Conservation (phyloP, 2,113 vertebrate genomes). For the Salvelinus fontinalis region DNA sequence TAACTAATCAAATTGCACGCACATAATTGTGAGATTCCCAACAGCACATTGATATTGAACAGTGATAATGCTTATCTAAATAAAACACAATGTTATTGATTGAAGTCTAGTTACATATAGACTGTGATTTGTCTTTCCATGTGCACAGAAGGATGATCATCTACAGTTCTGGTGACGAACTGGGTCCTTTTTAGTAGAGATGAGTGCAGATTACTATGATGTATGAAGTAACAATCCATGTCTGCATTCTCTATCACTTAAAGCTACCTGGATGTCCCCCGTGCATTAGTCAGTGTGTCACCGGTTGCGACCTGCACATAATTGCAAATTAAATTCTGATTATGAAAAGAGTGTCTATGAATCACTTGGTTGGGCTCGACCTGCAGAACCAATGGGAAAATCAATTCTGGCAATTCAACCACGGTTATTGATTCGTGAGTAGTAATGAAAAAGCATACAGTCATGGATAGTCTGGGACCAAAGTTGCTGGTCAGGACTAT, state of each 20-base stretch:
- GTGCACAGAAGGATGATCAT: background rate
- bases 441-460: slow-evolving; percentile 1
- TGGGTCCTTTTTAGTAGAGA: background rate
- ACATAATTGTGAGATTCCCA: too few species aligned
- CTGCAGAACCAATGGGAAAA: slow-evolving; percentile 6
- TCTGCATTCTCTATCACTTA: background rate
- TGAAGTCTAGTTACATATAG: too few species aligned
- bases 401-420: slow-evolving; percentile 8
- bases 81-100: too few species aligned
- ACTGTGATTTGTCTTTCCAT: too few species aligned
- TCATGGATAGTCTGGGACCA: background rate
- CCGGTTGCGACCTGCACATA: background rate
- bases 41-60: too few species aligned
- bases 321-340: slow-evolving; percentile 13
- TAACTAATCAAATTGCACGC: too few species aligned
- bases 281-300: background rate
- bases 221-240: background rate
- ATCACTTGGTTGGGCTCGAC: background rate
- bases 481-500: background rate
- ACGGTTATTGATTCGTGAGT: slow-evolving; percentile 1
- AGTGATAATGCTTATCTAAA: too few species aligned
- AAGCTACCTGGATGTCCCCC: background rate
- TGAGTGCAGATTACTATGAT: background rate
- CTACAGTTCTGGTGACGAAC: background rate
- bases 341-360: slow-evolving; percentile 11